Base-by-base conservation (phyloP, 2,113 vertebrate genomes). In the Acrocephalus arundinaceus region DNA sequence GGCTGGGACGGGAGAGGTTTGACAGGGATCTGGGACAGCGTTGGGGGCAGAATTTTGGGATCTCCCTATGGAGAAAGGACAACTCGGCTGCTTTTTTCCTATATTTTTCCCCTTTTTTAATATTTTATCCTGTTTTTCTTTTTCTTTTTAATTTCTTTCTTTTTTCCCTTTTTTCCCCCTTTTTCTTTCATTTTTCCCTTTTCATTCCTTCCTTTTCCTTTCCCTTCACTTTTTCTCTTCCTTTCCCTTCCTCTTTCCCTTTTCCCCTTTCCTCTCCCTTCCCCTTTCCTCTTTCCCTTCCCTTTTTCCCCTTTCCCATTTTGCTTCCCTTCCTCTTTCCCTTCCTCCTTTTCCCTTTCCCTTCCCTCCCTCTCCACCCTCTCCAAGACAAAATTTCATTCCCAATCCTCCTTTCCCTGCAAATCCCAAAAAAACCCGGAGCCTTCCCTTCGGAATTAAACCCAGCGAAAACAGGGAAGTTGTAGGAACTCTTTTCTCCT, bases 71-170 rank as follows among this genome's bases (percentile, higher is more conserved):
- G 11, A 22, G 6, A 19, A 74, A 19, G 25, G 10, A 51, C 20
- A 46, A 14, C 21, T 89, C 66, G 11, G 5, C 19, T 5, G 17
- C 43, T 27, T 8, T 6, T 33, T 15, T 10, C 6, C 2, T 11
- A 9, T 21, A 24, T 4, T 0, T 9, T 4, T 9, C 5, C 4
- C 7, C 8, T 4, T 11, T 28, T 45, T 24, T 3, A 2, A 3
- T 2, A 19, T 39, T 37, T 66, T n/a, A 11, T 46, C 24, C 11
- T 24, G 22, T 48, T n/a, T 62, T 37, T 22, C 13, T 14, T 33
- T 21, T 21, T 43, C 41, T 37, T 78, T 71, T 33, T 3, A 2
- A 15, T 58, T 63, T 61, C 59, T 30, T 15, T 11, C 19, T 37
- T 10, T 18, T 75, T n/a, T 25, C 13, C 8, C 5, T 27, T 33